A percentile compares a stretch with the other conserved stretches of the same genome.
Evolutionary conservation across 2,797 vertebrate species (phyloP).

Genomic region (Betta splendens): DNA sequence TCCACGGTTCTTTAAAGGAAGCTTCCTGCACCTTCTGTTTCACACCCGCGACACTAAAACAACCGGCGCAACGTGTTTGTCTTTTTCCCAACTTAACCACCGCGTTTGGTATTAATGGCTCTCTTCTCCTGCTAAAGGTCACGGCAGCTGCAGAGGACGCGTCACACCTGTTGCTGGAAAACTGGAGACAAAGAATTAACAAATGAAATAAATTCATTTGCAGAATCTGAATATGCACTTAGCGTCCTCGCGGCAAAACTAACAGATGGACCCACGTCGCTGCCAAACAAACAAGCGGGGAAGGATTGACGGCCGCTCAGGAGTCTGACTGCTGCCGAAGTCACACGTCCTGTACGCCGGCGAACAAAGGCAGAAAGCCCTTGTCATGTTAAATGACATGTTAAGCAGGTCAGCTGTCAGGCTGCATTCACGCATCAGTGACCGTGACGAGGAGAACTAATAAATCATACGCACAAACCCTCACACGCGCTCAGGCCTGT

Average conservation of each 20-base stretch:
- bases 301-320: neutral
- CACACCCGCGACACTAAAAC: neutral
- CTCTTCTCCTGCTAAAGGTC: constrained; percentile 30
- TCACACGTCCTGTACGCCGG: neutral
- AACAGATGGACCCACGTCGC: constrained; percentile 9
- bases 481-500: constrained; percentile 1
- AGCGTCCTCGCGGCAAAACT: neutral
- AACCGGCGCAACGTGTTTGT: constrained; percentile 6
- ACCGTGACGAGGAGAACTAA: neutral
- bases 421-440: neutral
- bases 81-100: constrained; percentile 30
- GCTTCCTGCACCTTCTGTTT: neutral
- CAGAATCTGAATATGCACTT: constrained; percentile 14
- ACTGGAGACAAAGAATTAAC: constrained; percentile 32
- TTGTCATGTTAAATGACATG: constrained; percentile 3
- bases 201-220: constrained; percentile 51
- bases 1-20: neutral
- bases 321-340: too few relatives aligned
- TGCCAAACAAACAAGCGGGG: neutral
- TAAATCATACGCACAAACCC: neutral
- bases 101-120: constrained; percentile 42
- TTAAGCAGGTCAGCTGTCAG: constrained; percentile 11
- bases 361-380: neutral
- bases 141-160: constrained; percentile 17
- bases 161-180: constrained; percentile 44